A percentile compares a stretch with the other conserved stretches of the same genome.
Evolutionary conservation across 2,888 invertebrate species (phyloP).

Genomic region (Metalampra italica): DNA sequence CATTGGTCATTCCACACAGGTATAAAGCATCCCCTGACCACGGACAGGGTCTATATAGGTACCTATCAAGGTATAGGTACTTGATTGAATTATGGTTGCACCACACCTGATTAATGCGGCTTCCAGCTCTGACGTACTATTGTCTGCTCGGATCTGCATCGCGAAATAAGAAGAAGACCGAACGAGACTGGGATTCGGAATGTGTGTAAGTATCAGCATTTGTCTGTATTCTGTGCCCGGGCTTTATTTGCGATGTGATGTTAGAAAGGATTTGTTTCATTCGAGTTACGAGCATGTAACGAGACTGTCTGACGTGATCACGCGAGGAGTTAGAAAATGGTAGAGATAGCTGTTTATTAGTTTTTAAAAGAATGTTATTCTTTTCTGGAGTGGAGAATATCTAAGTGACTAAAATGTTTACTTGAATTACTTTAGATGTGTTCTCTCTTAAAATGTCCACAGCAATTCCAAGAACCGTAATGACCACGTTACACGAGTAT

Average conservation of each 20-base stretch:
- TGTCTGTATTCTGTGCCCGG: constrained; percentile 28
- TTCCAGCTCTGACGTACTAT: constrained; percentile 70
- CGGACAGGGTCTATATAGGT: constrained; percentile 3
- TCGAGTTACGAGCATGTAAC: neutral
- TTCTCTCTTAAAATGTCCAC: too few species aligned
- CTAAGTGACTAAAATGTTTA: neutral
- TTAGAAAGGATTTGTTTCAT: constrained; percentile 6
- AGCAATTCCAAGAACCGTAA: too few species aligned
- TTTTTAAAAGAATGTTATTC: too few species aligned
- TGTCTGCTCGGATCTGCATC: constrained; percentile 73
- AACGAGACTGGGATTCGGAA: constrained; percentile 31
- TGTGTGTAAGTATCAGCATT: constrained; percentile 51
- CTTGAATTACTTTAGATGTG: neutral
- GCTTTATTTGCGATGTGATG: constrained; percentile 20
- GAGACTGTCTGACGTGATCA: too few species aligned
- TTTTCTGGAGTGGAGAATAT: neutral
- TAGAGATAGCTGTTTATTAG: too few species aligned
- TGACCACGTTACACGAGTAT: too few species aligned
- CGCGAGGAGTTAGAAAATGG: too few species aligned
- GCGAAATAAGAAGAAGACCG: constrained; percentile 49
- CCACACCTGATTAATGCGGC: constrained; percentile 77
- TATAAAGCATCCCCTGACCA: constrained; percentile 54
- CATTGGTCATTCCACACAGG: constrained; percentile 57
- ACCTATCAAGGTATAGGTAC: constrained; percentile 26
- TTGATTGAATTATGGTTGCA: constrained; percentile 75